Base-by-base conservation (phyloP, 2,888 invertebrate genomes). In the Xylota sylvarum region DNA sequence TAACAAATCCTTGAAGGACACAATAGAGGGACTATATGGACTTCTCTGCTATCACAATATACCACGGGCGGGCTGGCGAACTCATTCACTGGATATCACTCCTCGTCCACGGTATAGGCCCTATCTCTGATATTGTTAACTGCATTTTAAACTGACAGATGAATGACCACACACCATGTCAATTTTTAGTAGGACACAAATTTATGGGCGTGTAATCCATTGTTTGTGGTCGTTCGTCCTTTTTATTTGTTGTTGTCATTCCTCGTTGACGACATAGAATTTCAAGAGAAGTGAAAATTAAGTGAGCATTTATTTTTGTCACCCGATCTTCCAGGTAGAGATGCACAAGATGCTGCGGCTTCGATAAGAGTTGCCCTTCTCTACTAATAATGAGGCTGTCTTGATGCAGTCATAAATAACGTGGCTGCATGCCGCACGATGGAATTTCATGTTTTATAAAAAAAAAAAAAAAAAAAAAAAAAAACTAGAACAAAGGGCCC, bases 121-220 rank as follows among this genome's bases (percentile, higher is more conserved):
- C 30, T 62, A 48, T 55, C 46, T 56, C 10, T 64, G 56, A 37
- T 32, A 12, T 52, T 12, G 58, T 55, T 64, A 72, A 67, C 72
- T 72, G 86, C 81, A 46, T 69, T 72, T 78, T 77, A 82, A 86
- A 82, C 64, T 82, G 86, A 86, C 82, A 86, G 82, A 82, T 86
- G 69, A 86, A 86, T 86, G 86, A 86, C 86, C 86, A 86, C 86
- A 86, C 86, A 86, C 82, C 72, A 67, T 78, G 82, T 81, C 73
- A 77, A 77, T 62, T 73, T 73, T 56, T 70, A 72, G 76, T 69
- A 56, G 77, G 82, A 73, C 82, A 82, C 73, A 50, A 77, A 86
- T 86, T 86, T 86, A 86, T 86, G 82, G 86, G 86, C 82, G 82
- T 86, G 86, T 86, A 86, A 86, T 86, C 77, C 58, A 58, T 81